Evolutionary conservation across 2,888 invertebrate genomes (phyloP), one percentile per base, ranked within the genome.

Genomic region (Aphodius granarius): DNA sequence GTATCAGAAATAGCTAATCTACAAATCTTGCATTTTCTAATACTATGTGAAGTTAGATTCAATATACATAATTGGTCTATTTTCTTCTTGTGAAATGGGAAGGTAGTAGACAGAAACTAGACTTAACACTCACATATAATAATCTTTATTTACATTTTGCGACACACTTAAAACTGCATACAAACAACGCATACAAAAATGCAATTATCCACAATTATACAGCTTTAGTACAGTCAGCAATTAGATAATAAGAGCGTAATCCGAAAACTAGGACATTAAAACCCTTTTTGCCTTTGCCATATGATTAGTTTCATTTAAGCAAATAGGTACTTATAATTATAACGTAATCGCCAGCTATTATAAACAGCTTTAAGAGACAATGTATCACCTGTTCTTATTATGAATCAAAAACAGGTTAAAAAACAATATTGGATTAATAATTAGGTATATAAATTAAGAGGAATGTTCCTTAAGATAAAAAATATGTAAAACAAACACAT

Each of bases 401-500:
- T n/a, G n/a, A n/a, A n/a, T n/a, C n/a, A n/a, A n/a, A n/a, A n/a
- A n/a, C n/a, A n/a, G n/a, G n/a, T n/a, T n/a, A n/a, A n/a, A n/a
- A n/a, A n/a, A n/a, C n/a, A n/a, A n/a, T n/a, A n/a, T n/a, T n/a
- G n/a, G n/a, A n/a, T n/a, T n/a, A n/a, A n/a, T n/a, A n/a, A n/a
- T n/a, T n/a, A n/a, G n/a, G n/a, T n/a, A n/a, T n/a, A n/a, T n/a
- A n/a, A n/a, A n/a, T n/a, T n/a, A n/a, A n/a, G n/a, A n/a, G n/a
- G n/a, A n/a, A n/a, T n/a, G n/a, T n/a, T n/a, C n/a, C n/a, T n/a
- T n/a, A n/a, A n/a, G n/a, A n/a, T n/a, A n/a, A n/a, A n/a, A n/a
- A 6, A 65, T 66, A 73, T 66, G 64, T 65, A 4, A 83, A 80
- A 81, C 83, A 81, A 78, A 84, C 82, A 79, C 43, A 43, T 43